Base-by-base conservation (phyloP, 2,113 vertebrate species). In the Lipophrys pholis region DNA sequence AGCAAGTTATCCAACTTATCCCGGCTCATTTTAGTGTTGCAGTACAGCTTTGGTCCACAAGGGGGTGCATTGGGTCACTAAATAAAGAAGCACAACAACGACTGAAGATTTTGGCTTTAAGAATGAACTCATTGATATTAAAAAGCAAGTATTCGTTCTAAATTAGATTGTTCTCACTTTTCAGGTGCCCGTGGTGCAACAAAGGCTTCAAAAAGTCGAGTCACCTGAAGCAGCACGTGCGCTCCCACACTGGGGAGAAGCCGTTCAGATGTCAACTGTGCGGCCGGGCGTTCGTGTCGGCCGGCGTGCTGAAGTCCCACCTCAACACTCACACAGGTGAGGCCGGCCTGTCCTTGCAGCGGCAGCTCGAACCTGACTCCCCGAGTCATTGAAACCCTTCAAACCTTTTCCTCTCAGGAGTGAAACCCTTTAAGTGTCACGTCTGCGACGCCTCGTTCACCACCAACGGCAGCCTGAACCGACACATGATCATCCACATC, bases 201-300 rank as follows among this genome's bases (percentile, higher is more conserved):
- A 99, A 99, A 73, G 95, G 95, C 68, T 99, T 99, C 80, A 99
- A 99, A 92, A 99, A 99, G 88, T 99, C 97, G 12, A 99, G 98
- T 79, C 98, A 99, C 77, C 90, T 99, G 88, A 99, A 99, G 87
- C 98, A 99, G 78, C 97, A 99, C 0, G 94, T 99, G 9, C 95
- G 98, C 39, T 99, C 98, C 0, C 98, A 99, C 90, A 99, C 98
- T 0, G 98, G 98, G 8, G 98, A 99, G 91, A 99, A 97, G 83
- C 98, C 98, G 11, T 99, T 95, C 65, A 93, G 95, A 76, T 99
- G 98, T 89, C 94, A 94, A 6, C 93, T 97, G 58, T 99, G 98
- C 64, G 97, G 95, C 9, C 93, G 97, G 35, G 95, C 95, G 73
- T 99, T 99, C 61, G 97, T 99, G 21, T 99, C 98, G 5, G 96